Percentiles rank a stretch among this genome's conserved stretches.
Conservation (phyloP, 2,888 invertebrate genomes). For the Dyspetes luteomarginatus region DNA sequence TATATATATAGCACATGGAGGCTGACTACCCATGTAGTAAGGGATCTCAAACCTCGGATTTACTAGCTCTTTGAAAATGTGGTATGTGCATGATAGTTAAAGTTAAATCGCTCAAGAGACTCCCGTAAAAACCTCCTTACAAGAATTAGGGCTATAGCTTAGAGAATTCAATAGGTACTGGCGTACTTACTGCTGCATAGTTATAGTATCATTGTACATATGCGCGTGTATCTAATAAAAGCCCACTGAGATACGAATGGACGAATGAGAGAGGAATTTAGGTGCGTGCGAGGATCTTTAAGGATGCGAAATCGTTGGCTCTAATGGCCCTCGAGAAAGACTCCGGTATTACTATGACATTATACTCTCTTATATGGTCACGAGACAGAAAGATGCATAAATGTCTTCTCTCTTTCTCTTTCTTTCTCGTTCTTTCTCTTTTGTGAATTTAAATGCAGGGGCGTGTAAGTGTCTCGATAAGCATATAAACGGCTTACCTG, state of each 20-base stretch:
- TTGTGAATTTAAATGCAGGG: no score
- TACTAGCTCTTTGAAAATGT: no score
- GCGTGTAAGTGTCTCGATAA: conserved; percentile 15
- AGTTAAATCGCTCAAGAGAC: not conserved
- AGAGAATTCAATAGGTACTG: not conserved
- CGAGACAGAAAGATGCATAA: conserved; percentile 20
- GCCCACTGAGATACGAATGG: not conserved
- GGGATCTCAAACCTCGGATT: no score
- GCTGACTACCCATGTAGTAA: no score
- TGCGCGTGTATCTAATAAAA: not conserved
- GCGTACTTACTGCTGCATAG: not conserved
- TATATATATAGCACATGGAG: no score
- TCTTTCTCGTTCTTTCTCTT: no score
- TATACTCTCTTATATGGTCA: conserved; percentile 13
- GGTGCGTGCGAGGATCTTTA: not conserved
- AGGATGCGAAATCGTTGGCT: conserved; percentile 35
- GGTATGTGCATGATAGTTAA: not conserved
- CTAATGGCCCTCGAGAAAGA: conserved; percentile 34
- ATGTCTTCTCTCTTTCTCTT: no score
- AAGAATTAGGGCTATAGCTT: not conserved
- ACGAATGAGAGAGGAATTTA: not conserved
- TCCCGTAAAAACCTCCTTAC: not conserved
- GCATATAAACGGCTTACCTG: conserved; percentile 8
- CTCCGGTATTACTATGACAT: conserved; percentile 34
- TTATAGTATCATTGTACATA: conserved; percentile 6